Evolutionary conservation across 2,888 invertebrate genomes (phyloP).

Genomic region (Parapristionchus giblindavisi): DNA sequence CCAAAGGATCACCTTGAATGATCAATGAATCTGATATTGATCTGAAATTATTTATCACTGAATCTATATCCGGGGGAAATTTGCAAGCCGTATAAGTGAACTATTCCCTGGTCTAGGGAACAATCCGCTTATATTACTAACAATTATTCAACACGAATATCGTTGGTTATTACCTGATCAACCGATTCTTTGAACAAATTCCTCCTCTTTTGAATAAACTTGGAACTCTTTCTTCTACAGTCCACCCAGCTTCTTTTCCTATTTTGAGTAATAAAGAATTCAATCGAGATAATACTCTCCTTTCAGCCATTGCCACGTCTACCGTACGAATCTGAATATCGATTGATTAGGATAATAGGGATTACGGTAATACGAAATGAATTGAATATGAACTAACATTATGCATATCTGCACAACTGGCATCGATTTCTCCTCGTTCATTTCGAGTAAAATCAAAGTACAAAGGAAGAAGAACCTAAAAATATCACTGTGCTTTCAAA

Average conservation of each 20-base stretch:
- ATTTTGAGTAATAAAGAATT: constrained; percentile 49
- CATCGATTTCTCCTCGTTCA: constrained; percentile 57
- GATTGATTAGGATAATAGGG: not conserved
- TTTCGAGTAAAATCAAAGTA: constrained; percentile 64
- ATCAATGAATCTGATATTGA: constrained; percentile 12
- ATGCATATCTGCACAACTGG: constrained; percentile 49
- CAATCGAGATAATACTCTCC: constrained; percentile 49
- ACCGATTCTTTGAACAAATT: constrained; percentile 54
- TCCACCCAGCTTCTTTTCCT: constrained; percentile 48
- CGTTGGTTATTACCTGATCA: constrained; percentile 60
- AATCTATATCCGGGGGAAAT: not conserved
- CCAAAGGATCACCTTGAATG: constrained; percentile 31
- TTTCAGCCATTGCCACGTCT: constrained; percentile 52
- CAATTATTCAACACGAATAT: constrained; percentile 16
- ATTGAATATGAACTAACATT: constrained; percentile 4
- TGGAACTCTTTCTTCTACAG: constrained; percentile 48
- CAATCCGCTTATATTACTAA: not conserved
- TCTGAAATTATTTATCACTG: not conserved
- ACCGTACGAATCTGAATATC: constrained; percentile 45
- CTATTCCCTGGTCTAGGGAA: no score
- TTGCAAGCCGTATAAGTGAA: not conserved
- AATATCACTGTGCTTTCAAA: constrained; percentile 37
- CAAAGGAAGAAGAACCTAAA: constrained; percentile 51
- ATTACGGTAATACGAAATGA: not conserved
- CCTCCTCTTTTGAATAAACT: constrained; percentile 54